Evolutionary conservation across 2,797 vertebrate genomes (phyloP).

Genomic region (Malacoraja senta): DNA sequence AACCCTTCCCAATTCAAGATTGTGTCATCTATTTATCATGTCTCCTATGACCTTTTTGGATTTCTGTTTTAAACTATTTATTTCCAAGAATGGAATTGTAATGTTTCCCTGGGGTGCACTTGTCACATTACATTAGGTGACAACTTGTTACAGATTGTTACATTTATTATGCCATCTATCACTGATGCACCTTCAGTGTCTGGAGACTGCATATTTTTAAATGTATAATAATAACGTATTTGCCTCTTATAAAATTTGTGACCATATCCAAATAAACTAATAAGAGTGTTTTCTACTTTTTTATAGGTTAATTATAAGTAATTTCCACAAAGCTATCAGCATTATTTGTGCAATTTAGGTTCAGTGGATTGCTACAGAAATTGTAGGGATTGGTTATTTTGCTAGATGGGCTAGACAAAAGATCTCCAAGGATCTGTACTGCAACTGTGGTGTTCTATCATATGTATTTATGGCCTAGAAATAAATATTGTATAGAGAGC

Average conservation of each 20-base stretch:
- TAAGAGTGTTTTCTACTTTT: not conserved
- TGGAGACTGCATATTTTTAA: not conserved
- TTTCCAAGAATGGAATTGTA: not conserved
- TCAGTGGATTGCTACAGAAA: not conserved
- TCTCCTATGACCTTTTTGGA: not conserved
- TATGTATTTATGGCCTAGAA: not conserved
- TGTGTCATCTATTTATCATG: not conserved
- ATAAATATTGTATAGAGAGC: not conserved
- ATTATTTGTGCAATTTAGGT: not conserved
- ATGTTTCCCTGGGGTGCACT: not conserved
- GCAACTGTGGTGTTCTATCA: not conserved
- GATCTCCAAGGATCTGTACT: not conserved
- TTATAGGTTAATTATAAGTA: not conserved
- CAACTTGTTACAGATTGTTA: not conserved
- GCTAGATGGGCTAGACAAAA: too few relatives aligned
- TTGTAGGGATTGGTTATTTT: not conserved
- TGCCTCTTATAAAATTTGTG: not conserved
- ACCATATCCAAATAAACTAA: not conserved
- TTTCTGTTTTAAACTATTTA: not conserved
- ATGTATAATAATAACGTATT: not conserved
- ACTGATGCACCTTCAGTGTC: not conserved
- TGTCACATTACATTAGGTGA: not conserved
- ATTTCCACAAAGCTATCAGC: not conserved
- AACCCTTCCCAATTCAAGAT: not conserved
- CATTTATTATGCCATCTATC: not conserved